A percentile compares a stretch with the other conserved stretches of the same genome.
Evolutionary conservation across 2,888 invertebrate species (phyloP).

Genomic region (Trichogramma dendrolimi): DNA sequence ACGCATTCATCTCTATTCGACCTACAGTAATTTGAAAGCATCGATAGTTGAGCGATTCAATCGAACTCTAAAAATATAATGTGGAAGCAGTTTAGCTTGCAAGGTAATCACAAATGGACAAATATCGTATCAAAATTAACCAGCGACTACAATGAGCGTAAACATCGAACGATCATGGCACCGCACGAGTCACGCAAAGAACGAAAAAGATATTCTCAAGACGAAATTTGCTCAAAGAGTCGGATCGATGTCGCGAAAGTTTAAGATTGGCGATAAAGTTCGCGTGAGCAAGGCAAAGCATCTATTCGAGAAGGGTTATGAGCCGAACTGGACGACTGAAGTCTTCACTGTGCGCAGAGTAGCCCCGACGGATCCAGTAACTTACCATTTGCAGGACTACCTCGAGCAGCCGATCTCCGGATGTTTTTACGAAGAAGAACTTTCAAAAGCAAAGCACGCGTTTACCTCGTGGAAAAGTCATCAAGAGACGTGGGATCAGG

Average conservation of each 20-base stretch:
- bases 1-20: constrained; percentile 28
- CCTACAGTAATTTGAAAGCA: constrained; percentile 35
- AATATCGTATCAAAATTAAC: constrained; percentile 7
- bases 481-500: constrained; percentile 41
- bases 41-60: constrained; percentile 38
- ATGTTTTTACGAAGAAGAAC: too few species aligned
- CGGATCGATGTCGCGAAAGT: too few species aligned
- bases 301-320: too few species aligned
- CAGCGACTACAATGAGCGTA: neutral
- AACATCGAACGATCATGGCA: constrained; percentile 8
- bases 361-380: too few species aligned
- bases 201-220: constrained; percentile 28
- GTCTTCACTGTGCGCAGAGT: too few species aligned
- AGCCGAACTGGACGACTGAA: too few species aligned
- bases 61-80: constrained; percentile 2
- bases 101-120: constrained; percentile 4
- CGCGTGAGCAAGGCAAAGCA: constrained; percentile 39
- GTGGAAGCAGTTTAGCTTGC: constrained; percentile 3
- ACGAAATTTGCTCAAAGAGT: too few species aligned
- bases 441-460: too few species aligned
- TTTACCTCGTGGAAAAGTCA: too few species aligned
- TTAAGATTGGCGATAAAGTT: constrained; percentile 15
- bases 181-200: constrained; percentile 26
- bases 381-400: too few species aligned
- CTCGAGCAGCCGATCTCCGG: too few species aligned